Percentiles rank a stretch among this genome's conserved stretches.
These are phyloP conservation scores for Drosophila picticornis DNA, from an alignment of 2,888 invertebrate genomes.

Conservation along the genomic window DNA sequence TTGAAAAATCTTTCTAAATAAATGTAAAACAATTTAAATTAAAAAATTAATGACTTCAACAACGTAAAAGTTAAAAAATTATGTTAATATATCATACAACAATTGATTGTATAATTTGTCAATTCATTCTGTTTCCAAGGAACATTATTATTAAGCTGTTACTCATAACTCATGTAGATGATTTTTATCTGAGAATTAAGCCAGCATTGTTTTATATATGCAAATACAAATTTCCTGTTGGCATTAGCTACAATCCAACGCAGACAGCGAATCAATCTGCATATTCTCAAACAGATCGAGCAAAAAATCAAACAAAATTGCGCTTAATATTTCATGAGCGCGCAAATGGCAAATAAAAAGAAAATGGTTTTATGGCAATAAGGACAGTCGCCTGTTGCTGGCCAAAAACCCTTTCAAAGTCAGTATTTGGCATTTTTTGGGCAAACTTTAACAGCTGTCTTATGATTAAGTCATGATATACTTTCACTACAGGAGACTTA, in stretches of 20 bases:
- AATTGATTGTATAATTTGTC: neutral
- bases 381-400: conserved; percentile 44
- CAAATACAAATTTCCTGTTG: conserved; percentile 52
- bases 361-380: conserved; percentile 28
- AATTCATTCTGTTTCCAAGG: neutral
- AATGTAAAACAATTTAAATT: neutral
- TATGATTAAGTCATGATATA: conserved; percentile 66
- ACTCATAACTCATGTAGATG: conserved; percentile 19
- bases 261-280: conserved; percentile 35
- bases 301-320: conserved; percentile 25
- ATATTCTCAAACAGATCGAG: conserved; percentile 44
- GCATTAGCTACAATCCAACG: conserved; percentile 47
- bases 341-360: conserved; percentile 15
- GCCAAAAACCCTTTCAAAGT: conserved; percentile 19
- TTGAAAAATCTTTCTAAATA: neutral
- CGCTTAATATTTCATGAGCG: conserved; percentile 51
- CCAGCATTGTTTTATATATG: conserved; percentile 55
- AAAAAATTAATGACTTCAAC: neutral
- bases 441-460: conserved; percentile 42
- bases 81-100: neutral
- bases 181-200: conserved; percentile 19
- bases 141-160: neutral
- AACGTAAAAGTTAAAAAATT: neutral
- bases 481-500: neutral
- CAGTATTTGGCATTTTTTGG: conserved; percentile 7